A percentile compares a stretch with the other conserved stretches of the same genome.
These are phyloP conservation scores for Alligator sinensis DNA, from an alignment of 2,113 vertebrate genomes.

Conservation along the genomic window DNA sequence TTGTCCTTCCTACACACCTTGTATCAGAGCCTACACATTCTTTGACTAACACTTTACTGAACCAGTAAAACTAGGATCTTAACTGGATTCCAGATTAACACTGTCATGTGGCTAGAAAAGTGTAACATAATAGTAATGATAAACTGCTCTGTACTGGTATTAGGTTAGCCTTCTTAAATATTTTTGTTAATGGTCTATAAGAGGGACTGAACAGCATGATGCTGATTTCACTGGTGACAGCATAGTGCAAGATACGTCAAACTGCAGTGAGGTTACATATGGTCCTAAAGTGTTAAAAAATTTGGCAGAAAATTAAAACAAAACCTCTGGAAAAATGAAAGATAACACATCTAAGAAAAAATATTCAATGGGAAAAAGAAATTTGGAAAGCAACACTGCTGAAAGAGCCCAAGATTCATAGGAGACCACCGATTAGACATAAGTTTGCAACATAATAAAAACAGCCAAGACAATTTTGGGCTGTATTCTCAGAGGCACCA, in stretches of 20 bases:
- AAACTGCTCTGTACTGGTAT: not conserved
- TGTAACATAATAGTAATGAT: not conserved
- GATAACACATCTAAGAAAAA: not conserved
- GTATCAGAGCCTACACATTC: not conserved
- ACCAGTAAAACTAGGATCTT: not conserved
- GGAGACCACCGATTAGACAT: not conserved
- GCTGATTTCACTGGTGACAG: not conserved
- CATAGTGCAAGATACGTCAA: not conserved
- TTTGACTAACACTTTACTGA: not conserved
- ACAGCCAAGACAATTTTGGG: not conserved
- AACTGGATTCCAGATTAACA: not conserved
- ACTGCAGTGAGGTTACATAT: not conserved
- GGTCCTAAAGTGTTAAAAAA: not conserved
- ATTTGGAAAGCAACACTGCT: not conserved
- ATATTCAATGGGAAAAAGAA: not conserved
- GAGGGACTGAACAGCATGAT: not conserved
- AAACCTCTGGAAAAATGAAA: not conserved
- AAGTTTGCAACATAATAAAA: conserved; percentile 15
- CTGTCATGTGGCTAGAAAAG: not conserved
- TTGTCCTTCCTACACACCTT: not conserved
- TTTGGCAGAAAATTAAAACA: not conserved
- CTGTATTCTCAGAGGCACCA: not conserved
- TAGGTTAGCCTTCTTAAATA: not conserved
- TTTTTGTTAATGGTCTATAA: not conserved
- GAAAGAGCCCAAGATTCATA: not conserved